These are phyloP conservation scores for Drosophila athabasca DNA, from an alignment of 1,140 invertebrate genomes.

Conservation along the genomic window DNA sequence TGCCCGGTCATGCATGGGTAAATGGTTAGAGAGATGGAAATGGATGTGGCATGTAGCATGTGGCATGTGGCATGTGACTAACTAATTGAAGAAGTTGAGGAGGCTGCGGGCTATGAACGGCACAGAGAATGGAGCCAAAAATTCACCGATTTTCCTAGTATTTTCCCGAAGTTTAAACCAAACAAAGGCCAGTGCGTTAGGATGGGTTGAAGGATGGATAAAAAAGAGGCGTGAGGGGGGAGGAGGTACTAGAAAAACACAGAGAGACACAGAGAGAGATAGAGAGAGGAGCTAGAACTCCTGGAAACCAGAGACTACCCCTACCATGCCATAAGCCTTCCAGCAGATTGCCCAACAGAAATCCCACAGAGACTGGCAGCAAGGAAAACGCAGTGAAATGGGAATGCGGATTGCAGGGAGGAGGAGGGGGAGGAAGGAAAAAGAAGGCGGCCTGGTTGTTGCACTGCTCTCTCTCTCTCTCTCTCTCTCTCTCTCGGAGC, in stretches of 20 bases:
- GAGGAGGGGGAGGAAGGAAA: too few relatives aligned
- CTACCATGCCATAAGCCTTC: conserved; percentile 8
- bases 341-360: conserved; percentile 25
- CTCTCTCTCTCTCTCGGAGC: too few relatives aligned
- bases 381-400: not conserved
- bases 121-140: not conserved
- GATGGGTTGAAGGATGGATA: not conserved
- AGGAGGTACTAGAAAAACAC: not conserved
- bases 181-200: too few relatives aligned
- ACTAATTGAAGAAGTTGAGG: conserved; percentile 40
- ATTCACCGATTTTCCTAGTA: conserved; percentile 8
- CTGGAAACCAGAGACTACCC: too few relatives aligned
- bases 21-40: conserved; percentile 4
- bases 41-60: not conserved
- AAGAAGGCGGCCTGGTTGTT: too few relatives aligned
- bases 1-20: conserved; percentile 41
- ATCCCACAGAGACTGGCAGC: conserved; percentile 32
- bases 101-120: conserved; percentile 6
- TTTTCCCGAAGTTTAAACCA: not conserved
- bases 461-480: too few relatives aligned
- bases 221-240: not conserved
- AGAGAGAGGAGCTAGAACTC: not conserved
- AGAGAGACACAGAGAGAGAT: not conserved
- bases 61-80: not conserved
- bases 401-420: too few relatives aligned